Evolutionary conservation across 2,113 vertebrate genomes (phyloP), one percentile per base, ranked within the genome.

Genomic region (Gallinago jamesoni): DNA sequence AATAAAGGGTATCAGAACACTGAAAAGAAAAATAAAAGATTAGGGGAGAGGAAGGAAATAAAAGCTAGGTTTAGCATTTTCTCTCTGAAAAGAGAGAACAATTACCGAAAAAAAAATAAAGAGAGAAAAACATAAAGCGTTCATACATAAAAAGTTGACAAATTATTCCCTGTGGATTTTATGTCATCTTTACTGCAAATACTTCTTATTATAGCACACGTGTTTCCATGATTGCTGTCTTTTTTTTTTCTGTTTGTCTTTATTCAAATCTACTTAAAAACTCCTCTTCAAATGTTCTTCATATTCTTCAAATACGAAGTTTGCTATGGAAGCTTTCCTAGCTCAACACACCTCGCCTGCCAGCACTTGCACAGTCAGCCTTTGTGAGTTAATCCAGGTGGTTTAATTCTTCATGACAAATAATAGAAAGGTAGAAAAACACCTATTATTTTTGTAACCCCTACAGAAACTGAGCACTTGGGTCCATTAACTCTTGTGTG

Each of bases 361-460:
- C 93, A 95, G 62, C 45, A 62, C 48, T 93, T 79, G 91, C 9
- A 96, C 76, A 94, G 50, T 50, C 69, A 94, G 76, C 23, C 86
- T 94, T 95, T 94, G 73, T 93, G 57, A 92, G 50, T 75, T 91
- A 82, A 94, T 92, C 57, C 80, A 94, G 56, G 77, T 91, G 83
- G 64, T 57, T 96, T 93, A 92, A 96, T 92, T 91, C 57, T 82
- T 84, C 48, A 59, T 68, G 69, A 84, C 50, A 95, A 96, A 94
- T 92, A 96, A 91, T 62, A 89, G 53, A 85, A 89, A 92, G 1
- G 2, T 66, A 87, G 56, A 87, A 79, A 95, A 86, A 14, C n/a
- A 66, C 12, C 41, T 68, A 21, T 15, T 90, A 89, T 86, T 94
- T 93, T 91, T 92, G 66, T 91, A 94, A 90, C 57, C 60, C 57